phyloP scores from a whole-genome alignment of 2,888 invertebrate genomes.

The Brachypterus glaber region DNA sequence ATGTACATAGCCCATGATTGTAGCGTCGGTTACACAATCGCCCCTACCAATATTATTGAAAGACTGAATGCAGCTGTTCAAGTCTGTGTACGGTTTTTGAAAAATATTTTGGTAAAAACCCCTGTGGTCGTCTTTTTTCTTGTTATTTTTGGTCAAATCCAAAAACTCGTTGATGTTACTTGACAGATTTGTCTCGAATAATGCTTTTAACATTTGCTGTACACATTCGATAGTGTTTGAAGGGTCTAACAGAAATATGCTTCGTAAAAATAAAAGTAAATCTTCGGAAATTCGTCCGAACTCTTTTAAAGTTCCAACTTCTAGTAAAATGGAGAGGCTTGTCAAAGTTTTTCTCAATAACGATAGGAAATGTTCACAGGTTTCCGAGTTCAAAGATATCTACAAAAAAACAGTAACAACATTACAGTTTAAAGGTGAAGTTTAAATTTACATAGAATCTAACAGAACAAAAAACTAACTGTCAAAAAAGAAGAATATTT shows the following conservation, averaged over 20 bases:
- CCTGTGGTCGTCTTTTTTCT: conserved; percentile 16
- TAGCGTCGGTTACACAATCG: conserved; percentile 35
- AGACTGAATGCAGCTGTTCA: conserved; percentile 30
- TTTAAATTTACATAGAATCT: too few relatives aligned
- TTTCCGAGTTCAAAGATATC: conserved; percentile 68
- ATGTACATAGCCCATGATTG: conserved; percentile 39
- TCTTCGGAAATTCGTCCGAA: conserved; percentile 71
- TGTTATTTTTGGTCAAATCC: conserved; percentile 12
- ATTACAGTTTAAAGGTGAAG: background rate
- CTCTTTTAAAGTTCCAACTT: conserved; percentile 59
- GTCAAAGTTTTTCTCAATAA: conserved; percentile 55
- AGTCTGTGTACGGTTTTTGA: conserved; percentile 36
- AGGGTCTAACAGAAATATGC: conserved; percentile 60
- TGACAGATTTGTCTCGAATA: conserved; percentile 66
- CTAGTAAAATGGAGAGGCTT: conserved; percentile 59
- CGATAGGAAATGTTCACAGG: conserved; percentile 63
- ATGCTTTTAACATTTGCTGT: conserved; percentile 64
- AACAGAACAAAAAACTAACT: too few relatives aligned
- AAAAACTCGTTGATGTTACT: conserved; percentile 39
- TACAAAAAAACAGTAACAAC: conserved; percentile 40
- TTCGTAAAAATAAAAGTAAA: conserved; percentile 63
- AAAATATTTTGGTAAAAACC: conserved; percentile 39
- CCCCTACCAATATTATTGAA: conserved; percentile 33
- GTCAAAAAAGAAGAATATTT: too few relatives aligned
- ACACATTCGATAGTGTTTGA: conserved; percentile 63